Evolutionary conservation across 2,888 invertebrate species (phyloP).

Genomic region (Pterostichus niger): DNA sequence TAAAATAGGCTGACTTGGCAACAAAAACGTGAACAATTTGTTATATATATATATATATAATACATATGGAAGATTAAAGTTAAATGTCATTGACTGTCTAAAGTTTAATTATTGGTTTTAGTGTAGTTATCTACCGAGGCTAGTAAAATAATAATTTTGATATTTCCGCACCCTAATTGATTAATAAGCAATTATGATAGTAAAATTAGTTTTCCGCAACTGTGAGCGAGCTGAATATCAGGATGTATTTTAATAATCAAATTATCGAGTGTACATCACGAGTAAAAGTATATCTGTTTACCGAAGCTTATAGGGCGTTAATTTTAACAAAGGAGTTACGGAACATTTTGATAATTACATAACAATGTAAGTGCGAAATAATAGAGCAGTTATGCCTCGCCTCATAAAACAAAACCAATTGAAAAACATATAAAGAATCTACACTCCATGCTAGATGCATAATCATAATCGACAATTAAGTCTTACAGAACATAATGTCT

Average conservation of each 20-base stretch:
- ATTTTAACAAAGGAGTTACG: background rate
- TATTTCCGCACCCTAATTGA: background rate
- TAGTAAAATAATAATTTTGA: no score
- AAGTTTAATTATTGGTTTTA: no score
- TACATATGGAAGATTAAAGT: no score
- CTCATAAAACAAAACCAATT: slow-evolving; percentile 21
- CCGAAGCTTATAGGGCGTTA: slow-evolving; percentile 17
- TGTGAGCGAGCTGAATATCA: slow-evolving; percentile 11
- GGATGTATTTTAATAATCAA: slow-evolving; percentile 15
- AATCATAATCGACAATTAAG: slow-evolving; percentile 55
- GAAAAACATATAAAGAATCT: slow-evolving; percentile 5
- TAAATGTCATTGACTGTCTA: no score
- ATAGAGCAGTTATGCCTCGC: slow-evolving; percentile 16
- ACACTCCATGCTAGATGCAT: slow-evolving; percentile 1
- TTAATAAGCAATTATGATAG: background rate
- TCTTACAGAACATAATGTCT: slow-evolving; percentile 14
- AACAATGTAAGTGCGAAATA: slow-evolving; percentile 30
- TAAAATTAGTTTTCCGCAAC: slow-evolving; percentile 19
- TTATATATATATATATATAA: no score
- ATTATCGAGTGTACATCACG: background rate
- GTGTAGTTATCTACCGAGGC: no score
- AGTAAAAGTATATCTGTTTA: slow-evolving; percentile 10
- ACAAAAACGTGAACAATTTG: no score
- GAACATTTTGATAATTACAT: slow-evolving; percentile 33
- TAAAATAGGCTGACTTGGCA: no score